Base-by-base conservation (phyloP, 2,888 invertebrate species). In the Tanypteryx hageni region DNA sequence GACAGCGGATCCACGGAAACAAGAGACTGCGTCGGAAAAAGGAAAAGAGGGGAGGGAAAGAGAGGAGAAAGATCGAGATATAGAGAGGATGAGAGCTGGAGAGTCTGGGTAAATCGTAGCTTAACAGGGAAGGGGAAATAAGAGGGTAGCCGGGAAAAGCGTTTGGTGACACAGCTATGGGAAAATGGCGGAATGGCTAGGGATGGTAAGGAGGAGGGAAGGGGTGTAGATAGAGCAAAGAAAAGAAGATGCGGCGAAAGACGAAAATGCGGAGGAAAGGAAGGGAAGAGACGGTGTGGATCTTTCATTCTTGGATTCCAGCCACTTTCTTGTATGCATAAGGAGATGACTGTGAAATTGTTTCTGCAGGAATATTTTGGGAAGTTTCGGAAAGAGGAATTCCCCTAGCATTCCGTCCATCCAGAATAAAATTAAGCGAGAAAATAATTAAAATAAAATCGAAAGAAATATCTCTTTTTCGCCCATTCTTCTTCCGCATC, bases 251-350 rank as follows among this genome's bases (percentile, higher is more conserved):
- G 44, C 44, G 44, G 5, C 44, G 44, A 44, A 44, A 44, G 5
- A 44, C 3, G 44, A 44, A 84, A 16, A 44, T 22, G 57, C n/a
- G 22, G 81, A 81, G 58, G 85, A 5, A 59, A 86, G 9, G 59
- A 61, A 31, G 18, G 86, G 61, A 13, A 22, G 58, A 18, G 57
- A 58, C 59, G 58, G 59, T 22, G 86, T 44, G 56, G 61, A 86
- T 61, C 61, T 89, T 89, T 44, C 89, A 89, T 64, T 89, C 89
- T 89, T 89, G 89, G 89, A 89, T 89, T 58, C 68, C 18, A 64
- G 89, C 89, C 89, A 64, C 89, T 89, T 89, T 64, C 89, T 89
- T 89, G 89, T 89, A 64, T 89, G 89, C 89, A 89, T 89, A 89
- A 64, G 89, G 89, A 89, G 64, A 89, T 89, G 89, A 64, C 89